Percentiles rank a stretch among this genome's conserved stretches.
phyloP scores from a whole-genome alignment of 2,797 vertebrate species.

The Harpagifer antarcticus region DNA sequence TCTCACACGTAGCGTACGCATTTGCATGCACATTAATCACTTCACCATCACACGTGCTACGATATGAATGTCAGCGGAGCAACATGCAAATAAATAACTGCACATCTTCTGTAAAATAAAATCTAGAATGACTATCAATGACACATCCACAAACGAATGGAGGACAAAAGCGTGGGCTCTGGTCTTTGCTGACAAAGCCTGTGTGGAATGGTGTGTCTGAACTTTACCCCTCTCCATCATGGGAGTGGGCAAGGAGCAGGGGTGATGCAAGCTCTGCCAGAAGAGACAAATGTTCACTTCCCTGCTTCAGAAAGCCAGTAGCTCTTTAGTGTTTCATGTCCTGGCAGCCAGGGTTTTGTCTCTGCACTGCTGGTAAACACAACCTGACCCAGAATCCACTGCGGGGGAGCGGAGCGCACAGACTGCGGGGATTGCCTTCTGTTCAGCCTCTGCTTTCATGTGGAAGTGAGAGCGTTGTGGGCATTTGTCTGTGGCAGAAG shows the following conservation, averaged over 20 bases:
- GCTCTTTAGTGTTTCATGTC: slow-evolving; percentile 52
- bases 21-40: slow-evolving; percentile 32
- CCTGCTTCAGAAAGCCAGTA: slow-evolving; percentile 60
- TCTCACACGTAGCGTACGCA: slow-evolving; percentile 13
- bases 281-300: slow-evolving; percentile 66
- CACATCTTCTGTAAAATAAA: slow-evolving; percentile 4
- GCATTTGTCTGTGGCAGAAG: slow-evolving; percentile 47
- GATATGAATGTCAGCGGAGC: slow-evolving; percentile 27
- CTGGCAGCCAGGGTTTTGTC: slow-evolving; percentile 63
- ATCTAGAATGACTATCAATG: slow-evolving; percentile 17
- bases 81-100: slow-evolving; percentile 20
- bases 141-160: slow-evolving; percentile 15
- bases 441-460: slow-evolving; percentile 68
- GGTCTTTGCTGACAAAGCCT: slow-evolving; percentile 49
- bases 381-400: slow-evolving; percentile 69
- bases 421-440: slow-evolving; percentile 66
- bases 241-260: slow-evolving; percentile 64
- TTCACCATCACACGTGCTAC: slow-evolving; percentile 19
- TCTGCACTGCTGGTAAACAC: slow-evolving; percentile 52
- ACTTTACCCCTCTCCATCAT: slow-evolving; percentile 58
- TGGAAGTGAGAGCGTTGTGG: slow-evolving; percentile 54
- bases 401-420: slow-evolving; percentile 58
- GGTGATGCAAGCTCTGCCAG: slow-evolving; percentile 59
- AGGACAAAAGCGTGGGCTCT: slow-evolving; percentile 65
- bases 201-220: slow-evolving; percentile 55